These are phyloP conservation scores for Loris lydekkerianus DNA, from an alignment of 2,797 vertebrate genomes.

Conservation along the genomic window DNA sequence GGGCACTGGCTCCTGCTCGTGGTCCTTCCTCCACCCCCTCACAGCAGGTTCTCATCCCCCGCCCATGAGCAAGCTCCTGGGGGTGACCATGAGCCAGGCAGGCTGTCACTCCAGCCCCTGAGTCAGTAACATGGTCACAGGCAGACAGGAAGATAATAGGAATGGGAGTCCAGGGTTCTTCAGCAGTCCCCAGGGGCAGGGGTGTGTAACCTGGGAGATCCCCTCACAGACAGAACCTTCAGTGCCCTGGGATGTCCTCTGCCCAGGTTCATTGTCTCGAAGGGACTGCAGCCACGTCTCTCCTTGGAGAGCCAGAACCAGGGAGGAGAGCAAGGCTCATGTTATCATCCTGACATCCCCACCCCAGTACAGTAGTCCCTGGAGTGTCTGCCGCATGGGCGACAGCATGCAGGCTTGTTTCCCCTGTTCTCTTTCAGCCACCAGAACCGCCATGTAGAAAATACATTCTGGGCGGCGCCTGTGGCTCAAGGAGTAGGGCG, in stretches of 20 bases:
- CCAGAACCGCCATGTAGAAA: not conserved
- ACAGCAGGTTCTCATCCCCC: not conserved
- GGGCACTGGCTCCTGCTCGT: fast-evolving
- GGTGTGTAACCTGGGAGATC: no score
- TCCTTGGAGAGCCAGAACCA: not conserved
- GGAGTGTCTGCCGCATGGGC: not conserved
- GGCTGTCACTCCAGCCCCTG: fast-evolving
- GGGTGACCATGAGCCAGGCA: not conserved
- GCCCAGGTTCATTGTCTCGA: fast-evolving
- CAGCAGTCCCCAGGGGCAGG: no score
- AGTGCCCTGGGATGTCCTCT: not conserved
- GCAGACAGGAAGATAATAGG: fast-evolving
- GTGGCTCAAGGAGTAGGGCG: no score
- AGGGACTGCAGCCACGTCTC: no score
- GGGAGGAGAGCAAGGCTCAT: not conserved
- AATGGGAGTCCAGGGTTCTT: not conserved
- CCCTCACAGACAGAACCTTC: fast-evolving
- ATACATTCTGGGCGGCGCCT: not conserved
- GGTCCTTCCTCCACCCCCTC: not conserved
- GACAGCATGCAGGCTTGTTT: not conserved
- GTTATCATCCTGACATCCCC: not conserved
- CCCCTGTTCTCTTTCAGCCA: no score
- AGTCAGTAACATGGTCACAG: fast-evolving
- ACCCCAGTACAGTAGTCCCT: fast-evolving
- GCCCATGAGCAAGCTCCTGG: not conserved